These are phyloP conservation scores for Mico argentatus DNA, from an alignment of 2,797 vertebrate species.

Conservation along the genomic window DNA sequence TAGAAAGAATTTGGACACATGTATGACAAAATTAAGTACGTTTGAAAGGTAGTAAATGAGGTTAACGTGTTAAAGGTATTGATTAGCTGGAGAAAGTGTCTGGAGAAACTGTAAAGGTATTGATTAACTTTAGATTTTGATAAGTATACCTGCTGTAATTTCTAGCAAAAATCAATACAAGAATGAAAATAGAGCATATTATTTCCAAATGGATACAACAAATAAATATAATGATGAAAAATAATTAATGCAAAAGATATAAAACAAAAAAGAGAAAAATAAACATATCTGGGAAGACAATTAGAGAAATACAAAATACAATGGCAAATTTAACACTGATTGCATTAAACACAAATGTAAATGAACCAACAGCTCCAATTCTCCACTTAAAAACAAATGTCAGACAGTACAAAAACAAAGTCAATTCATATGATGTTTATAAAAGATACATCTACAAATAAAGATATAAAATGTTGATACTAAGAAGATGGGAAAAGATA, in stretches of 20 bases:
- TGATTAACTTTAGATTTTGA: neutral
- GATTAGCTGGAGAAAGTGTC: neutral
- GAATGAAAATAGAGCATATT: neutral
- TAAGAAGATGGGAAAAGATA: neutral
- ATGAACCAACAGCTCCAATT: neutral
- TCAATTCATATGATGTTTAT: neutral
- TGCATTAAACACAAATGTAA: neutral
- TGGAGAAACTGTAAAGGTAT: neutral
- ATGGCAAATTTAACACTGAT: neutral
- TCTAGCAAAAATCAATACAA: neutral
- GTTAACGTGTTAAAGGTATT: neutral
- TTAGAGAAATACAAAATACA: neutral
- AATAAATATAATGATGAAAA: neutral
- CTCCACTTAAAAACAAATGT: neutral
- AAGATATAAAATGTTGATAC: neutral
- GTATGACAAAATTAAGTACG: neutral
- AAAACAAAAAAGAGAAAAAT: neutral
- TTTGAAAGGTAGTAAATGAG: neutral
- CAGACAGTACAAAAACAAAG: slow-evolving; percentile 3
- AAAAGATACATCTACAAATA: neutral
- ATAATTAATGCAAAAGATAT: neutral
- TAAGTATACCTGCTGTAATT: neutral
- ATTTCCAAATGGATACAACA: neutral
- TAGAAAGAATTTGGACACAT: neutral
- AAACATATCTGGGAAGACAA: neutral